phyloP scores from a whole-genome alignment of 2,113 vertebrate species.

The Passerina amoena region DNA sequence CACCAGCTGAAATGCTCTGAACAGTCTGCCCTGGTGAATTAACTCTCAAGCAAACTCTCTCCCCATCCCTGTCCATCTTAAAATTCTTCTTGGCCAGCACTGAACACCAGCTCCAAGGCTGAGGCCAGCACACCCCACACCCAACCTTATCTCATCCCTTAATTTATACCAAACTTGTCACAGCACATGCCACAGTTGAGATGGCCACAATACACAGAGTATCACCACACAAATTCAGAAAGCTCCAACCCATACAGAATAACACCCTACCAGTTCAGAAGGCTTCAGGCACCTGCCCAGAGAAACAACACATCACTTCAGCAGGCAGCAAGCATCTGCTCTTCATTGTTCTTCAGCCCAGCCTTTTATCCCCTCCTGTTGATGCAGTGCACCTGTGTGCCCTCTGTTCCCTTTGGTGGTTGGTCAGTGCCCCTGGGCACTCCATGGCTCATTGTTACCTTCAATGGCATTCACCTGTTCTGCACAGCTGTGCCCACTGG shows the following conservation, averaged over 20 bases:
- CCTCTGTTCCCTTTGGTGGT: not conserved
- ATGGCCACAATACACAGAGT: not conserved
- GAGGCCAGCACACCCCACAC: fast-evolving
- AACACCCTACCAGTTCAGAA: not conserved
- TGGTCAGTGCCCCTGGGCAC: not conserved
- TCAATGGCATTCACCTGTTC: not conserved
- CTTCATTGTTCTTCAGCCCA: not conserved
- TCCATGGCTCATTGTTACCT: not conserved
- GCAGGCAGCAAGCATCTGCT: not conserved
- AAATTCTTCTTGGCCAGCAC: not conserved
- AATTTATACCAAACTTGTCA: not conserved
- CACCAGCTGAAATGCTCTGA: conserved; percentile 14
- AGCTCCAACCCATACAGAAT: not conserved
- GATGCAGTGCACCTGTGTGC: not conserved
- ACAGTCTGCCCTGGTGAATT: conserved; percentile 6
- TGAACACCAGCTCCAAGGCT: fast-evolving
- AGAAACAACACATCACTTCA: not conserved
- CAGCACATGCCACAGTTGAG: not conserved
- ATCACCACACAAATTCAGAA: not conserved
- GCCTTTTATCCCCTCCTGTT: not conserved
- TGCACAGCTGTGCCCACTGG: not conserved
- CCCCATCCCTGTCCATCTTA: not conserved
- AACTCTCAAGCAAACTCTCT: not conserved
- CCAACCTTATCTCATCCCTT: not conserved
- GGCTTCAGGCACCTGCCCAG: not conserved